Conservation (phyloP, 2,888 invertebrate genomes). For the Stomorhina lunata region DNA sequence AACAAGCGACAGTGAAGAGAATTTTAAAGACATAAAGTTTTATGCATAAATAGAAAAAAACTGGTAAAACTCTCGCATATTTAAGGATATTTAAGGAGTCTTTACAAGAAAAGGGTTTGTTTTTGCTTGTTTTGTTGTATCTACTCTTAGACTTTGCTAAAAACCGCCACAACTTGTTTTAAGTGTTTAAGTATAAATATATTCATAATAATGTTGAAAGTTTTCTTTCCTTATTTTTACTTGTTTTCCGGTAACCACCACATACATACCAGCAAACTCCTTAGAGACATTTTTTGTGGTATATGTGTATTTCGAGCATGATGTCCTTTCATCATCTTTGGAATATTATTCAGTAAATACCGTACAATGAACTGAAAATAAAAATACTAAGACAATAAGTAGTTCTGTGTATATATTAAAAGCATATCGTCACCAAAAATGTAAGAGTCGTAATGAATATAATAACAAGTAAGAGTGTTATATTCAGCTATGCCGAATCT, state of each 20-base stretch:
- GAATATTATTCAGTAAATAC: constrained; percentile 26
- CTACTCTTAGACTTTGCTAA: neutral
- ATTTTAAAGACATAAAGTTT: neutral
- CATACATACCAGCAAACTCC: neutral
- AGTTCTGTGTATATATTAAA: too few relatives aligned
- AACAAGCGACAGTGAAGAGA: neutral
- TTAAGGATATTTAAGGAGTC: neutral
- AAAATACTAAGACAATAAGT: neutral
- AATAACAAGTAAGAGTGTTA: neutral
- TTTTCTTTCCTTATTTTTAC: neutral
- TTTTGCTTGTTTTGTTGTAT: neutral
- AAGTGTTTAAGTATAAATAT: neutral
- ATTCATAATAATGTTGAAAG: neutral
- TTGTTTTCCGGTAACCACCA: neutral
- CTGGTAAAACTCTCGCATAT: neutral
- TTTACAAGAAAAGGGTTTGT: neutral
- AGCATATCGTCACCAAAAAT: too few relatives aligned
- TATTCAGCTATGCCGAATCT: too few relatives aligned
- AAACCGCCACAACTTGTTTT: neutral
- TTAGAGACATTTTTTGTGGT: constrained; percentile 27
- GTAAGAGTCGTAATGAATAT: too few relatives aligned
- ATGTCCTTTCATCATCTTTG: constrained; percentile 42
- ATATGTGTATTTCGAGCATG: constrained; percentile 1
- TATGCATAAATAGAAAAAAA: neutral
- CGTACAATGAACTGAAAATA: constrained; percentile 43